phyloP scores from a whole-genome alignment of 2,113 vertebrate species.

The Panthera tigris region DNA sequence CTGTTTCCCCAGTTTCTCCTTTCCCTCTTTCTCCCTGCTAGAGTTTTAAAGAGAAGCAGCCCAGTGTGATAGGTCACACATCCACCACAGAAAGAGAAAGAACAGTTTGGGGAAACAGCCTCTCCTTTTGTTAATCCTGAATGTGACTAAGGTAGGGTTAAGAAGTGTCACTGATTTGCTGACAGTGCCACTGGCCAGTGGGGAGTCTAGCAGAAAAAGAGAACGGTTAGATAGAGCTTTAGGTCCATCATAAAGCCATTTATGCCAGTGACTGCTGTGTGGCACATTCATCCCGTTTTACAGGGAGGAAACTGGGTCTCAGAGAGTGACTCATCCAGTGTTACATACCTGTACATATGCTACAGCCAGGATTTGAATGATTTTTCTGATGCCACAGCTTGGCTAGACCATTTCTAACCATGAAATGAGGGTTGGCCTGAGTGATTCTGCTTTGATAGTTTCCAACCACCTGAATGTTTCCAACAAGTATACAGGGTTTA shows the following conservation, averaged over 20 bases:
- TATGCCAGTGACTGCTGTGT: neutral
- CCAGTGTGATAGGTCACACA: neutral
- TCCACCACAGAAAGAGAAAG: neutral
- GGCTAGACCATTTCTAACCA: neutral
- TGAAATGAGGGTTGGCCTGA: neutral
- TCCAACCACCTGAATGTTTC: neutral
- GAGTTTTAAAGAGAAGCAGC: neutral
- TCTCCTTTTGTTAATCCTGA: neutral
- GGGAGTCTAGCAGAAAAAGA: neutral
- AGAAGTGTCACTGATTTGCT: neutral
- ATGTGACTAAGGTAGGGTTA: neutral
- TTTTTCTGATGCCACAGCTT: neutral
- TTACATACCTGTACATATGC: neutral
- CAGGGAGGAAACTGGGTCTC: neutral
- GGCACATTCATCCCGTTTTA: neutral
- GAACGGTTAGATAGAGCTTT: neutral
- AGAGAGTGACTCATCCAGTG: neutral
- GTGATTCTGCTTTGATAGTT: neutral
- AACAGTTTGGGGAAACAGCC: neutral
- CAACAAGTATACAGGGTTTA: neutral
- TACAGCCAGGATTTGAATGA: neutral
- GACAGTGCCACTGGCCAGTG: neutral
- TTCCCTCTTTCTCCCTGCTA: neutral
- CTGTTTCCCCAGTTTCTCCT: neutral
- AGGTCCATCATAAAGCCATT: neutral